These are phyloP conservation scores for Macrotus californicus DNA, from an alignment of 2,113 vertebrate species.

Conservation along the genomic window DNA sequence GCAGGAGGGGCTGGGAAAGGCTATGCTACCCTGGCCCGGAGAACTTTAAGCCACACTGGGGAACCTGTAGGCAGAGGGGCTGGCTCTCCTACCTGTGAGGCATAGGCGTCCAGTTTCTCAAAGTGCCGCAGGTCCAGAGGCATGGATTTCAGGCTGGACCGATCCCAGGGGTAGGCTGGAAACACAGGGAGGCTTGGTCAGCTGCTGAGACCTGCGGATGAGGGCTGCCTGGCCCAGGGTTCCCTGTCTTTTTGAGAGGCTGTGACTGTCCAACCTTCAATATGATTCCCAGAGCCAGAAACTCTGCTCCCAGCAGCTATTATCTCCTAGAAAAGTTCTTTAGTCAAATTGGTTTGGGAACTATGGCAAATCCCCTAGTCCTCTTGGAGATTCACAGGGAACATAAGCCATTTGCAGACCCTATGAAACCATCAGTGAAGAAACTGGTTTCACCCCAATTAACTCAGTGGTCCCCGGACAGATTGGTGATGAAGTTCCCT, in stretches of 20 bases:
- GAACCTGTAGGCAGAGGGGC: neutral
- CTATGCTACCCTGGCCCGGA: neutral
- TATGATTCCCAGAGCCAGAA: neutral
- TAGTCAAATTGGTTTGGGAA: neutral
- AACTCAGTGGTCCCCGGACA: neutral
- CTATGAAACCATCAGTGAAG: neutral
- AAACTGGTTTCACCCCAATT: neutral
- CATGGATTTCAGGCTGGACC: slow-evolving; percentile 84
- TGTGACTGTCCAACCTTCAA: neutral
- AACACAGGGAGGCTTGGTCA: slow-evolving; percentile 62
- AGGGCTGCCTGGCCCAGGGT: neutral
- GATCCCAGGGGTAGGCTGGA: slow-evolving; percentile 86
- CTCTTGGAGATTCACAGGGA: neutral
- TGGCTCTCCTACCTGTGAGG: slow-evolving; percentile 78
- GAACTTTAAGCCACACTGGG: neutral
- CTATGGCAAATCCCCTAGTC: neutral
- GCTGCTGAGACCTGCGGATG: neutral
- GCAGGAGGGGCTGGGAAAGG: neutral
- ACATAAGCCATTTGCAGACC: neutral
- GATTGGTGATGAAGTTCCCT: neutral
- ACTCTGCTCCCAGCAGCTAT: neutral
- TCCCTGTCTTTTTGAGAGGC: neutral
- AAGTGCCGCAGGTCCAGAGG: slow-evolving; percentile 81
- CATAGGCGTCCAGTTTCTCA: slow-evolving; percentile 82
- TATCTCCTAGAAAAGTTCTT: neutral